phyloP scores from a whole-genome alignment of 1,140 invertebrate species.

The Drosophila nikananu region DNA sequence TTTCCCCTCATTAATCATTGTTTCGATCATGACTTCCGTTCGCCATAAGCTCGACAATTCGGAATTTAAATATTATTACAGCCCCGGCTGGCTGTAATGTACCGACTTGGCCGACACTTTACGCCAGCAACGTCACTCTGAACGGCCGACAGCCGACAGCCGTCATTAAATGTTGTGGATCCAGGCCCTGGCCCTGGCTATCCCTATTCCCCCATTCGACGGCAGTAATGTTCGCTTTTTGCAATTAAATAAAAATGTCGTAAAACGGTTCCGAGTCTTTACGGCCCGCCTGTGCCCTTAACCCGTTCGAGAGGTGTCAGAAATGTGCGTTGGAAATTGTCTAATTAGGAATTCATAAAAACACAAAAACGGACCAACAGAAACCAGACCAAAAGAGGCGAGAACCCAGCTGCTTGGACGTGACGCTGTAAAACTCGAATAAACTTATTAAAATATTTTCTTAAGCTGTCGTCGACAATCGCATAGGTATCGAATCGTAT shows the following conservation, averaged over 20 bases:
- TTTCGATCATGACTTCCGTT: conserved; percentile 18
- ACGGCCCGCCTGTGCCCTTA: conserved; percentile 45
- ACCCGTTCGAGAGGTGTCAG: conserved; percentile 70
- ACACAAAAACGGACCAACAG: conserved; percentile 18
- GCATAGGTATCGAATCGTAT: conserved; percentile 16
- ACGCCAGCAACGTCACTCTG: conserved; percentile 32
- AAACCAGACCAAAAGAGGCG: conserved; percentile 13
- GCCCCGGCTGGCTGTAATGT: conserved; percentile 51
- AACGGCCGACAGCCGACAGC: conserved; percentile 52
- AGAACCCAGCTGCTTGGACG: conserved; percentile 41
- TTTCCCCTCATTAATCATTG: conserved; percentile 30
- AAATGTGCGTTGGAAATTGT: conserved; percentile 70
- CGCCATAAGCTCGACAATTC: conserved; percentile 10
- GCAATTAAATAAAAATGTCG: conserved; percentile 81
- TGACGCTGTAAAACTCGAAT: conserved; percentile 71
- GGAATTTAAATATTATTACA: conserved; percentile 62
- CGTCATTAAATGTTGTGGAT: conserved; percentile 55
- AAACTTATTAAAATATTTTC: conserved; percentile 71
- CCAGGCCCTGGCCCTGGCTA: conserved; percentile 1
- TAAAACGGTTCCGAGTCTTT: conserved; percentile 64
- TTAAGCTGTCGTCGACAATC: conserved; percentile 34
- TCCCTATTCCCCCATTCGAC: conserved; percentile 31
- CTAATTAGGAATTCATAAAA: conserved; percentile 80
- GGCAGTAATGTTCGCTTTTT: conserved; percentile 59
- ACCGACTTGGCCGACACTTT: conserved; percentile 64